phyloP scores from a whole-genome alignment of 2,113 vertebrate species.

The Chloropsis hardwickii region DNA sequence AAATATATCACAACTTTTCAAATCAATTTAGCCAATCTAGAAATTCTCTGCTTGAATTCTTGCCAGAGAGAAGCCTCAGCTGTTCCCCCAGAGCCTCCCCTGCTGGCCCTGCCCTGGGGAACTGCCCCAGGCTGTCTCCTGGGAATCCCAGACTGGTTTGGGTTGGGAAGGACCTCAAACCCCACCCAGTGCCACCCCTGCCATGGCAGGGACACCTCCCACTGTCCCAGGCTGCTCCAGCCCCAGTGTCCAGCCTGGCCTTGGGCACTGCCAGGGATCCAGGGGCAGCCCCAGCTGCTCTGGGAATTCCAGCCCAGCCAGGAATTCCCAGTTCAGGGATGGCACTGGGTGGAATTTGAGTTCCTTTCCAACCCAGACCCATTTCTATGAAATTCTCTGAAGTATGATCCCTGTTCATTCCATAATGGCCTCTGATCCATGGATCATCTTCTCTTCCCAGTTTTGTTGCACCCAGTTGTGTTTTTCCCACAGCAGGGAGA shows the following conservation, averaged over 20 bases:
- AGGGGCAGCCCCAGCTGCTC: too few species aligned
- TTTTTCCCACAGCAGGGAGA: not conserved
- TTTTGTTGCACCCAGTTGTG: not conserved
- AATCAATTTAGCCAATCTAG: not conserved
- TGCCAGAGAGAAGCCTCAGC: not conserved
- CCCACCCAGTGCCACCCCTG: too few species aligned
- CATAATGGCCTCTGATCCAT: rapidly evolving
- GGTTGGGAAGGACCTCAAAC: too few species aligned
- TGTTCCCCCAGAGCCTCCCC: rapidly evolving
- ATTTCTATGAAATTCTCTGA: not conserved
- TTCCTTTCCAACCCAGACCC: too few species aligned
- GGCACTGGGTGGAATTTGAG: too few species aligned
- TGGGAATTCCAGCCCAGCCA: too few species aligned
- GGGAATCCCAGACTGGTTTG: not conserved
- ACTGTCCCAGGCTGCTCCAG: too few species aligned
- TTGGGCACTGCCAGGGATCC: too few species aligned
- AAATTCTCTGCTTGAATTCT: not conserved
- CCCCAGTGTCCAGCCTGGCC: too few species aligned
- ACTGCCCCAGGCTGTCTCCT: not conserved
- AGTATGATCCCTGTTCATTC: rapidly evolving
- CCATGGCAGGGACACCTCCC: too few species aligned
- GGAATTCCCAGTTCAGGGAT: too few species aligned
- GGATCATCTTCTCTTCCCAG: not conserved
- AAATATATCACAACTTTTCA: not conserved
- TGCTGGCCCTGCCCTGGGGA: not conserved